Conservation (phyloP, 1,140 invertebrate species). For the Sinella curviseta region DNA sequence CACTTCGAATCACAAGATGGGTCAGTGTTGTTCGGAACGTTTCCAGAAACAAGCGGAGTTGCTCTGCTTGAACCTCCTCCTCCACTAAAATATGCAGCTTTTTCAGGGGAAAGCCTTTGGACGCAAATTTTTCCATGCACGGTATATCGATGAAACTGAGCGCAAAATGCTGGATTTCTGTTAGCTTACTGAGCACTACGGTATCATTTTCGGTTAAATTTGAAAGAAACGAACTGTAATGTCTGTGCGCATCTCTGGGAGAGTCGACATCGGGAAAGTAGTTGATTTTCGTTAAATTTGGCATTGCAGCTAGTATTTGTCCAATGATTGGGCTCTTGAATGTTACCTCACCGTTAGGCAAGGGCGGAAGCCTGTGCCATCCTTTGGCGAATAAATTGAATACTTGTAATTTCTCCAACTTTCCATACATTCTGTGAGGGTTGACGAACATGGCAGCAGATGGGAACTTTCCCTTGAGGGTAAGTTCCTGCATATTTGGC, state of each 20-base stretch:
- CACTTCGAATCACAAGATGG: not conserved
- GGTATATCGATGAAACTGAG: not conserved
- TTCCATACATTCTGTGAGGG: not conserved
- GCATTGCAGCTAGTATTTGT: not conserved
- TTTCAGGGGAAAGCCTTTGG: not conserved
- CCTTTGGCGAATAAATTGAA: constrained; percentile 3
- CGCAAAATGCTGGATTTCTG: not conserved
- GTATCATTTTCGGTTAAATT: not conserved
- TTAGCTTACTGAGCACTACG: not conserved
- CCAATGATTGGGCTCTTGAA: constrained; percentile 1
- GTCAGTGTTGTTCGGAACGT: not conserved
- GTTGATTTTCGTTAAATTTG: not conserved
- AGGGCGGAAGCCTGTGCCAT: not conserved
- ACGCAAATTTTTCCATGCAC: not conserved
- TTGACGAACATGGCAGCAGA: not conserved
- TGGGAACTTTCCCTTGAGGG: constrained; percentile 4
- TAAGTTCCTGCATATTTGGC: constrained; percentile 4
- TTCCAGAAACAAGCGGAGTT: constrained; percentile 1
- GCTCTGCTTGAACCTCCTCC: not conserved
- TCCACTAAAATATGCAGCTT: constrained; percentile 2
- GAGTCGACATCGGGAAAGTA: constrained; percentile 16
- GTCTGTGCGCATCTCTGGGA: constrained; percentile 5
- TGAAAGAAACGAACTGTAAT: constrained; percentile 2
- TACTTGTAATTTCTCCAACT: not conserved
- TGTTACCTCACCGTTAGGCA: not conserved